A percentile compares a stretch with the other conserved stretches of the same genome.
Evolutionary conservation across 2,113 vertebrate species (phyloP).

Genomic region (Actinemys pallida): DNA sequence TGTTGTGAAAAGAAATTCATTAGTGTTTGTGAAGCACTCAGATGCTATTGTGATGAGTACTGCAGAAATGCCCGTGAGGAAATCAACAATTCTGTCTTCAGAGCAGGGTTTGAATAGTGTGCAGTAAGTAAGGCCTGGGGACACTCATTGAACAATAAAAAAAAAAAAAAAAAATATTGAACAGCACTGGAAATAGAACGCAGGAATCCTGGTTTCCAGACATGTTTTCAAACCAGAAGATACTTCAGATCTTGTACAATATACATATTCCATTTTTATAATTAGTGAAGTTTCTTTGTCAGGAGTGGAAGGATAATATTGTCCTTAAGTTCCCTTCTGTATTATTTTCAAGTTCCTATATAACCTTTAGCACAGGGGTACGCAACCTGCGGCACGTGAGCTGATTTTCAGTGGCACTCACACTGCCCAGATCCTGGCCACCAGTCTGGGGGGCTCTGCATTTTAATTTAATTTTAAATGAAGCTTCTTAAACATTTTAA

Average conservation of each 20-base stretch:
- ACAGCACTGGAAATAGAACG: neutral
- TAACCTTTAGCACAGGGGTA: neutral
- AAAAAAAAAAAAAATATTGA: neutral
- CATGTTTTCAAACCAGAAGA: neutral
- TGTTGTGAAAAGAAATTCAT: neutral
- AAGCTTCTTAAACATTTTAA: too few species aligned
- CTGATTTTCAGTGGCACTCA: too few species aligned
- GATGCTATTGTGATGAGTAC: neutral
- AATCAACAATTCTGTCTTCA: neutral
- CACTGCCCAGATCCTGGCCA: too few species aligned
- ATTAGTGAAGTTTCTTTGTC: neutral
- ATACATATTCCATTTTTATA: neutral
- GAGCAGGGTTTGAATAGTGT: neutral
- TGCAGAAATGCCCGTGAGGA: neutral
- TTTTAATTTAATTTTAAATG: too few species aligned
- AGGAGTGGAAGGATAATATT: fast-evolving
- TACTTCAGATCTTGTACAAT: neutral
- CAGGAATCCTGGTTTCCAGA: neutral
- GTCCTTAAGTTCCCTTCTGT: neutral
- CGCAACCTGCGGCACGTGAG: too few species aligned
- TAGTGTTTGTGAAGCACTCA: neutral
- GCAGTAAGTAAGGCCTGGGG: neutral
- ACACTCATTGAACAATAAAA: neutral
- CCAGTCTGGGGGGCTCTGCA: too few species aligned
- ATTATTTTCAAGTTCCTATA: neutral